Evolutionary conservation across 1,140 invertebrate species (phyloP).

Genomic region (Globodera ellingtonae): DNA sequence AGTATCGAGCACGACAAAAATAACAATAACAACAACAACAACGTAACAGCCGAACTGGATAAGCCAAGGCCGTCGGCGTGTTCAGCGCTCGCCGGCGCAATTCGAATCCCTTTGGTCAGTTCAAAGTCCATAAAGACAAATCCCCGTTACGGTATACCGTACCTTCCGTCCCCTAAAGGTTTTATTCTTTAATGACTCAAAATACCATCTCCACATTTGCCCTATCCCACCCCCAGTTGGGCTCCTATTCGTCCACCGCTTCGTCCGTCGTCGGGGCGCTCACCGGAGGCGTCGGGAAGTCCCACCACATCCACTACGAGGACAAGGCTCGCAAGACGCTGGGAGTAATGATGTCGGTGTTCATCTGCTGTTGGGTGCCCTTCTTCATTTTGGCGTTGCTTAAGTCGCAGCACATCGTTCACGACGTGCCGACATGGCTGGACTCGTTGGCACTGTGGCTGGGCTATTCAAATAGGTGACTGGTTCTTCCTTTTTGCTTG

Average conservation of each 20-base stretch:
- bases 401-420: constrained; percentile 51
- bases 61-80: not conserved
- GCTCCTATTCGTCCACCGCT: not conserved
- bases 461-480: constrained; percentile 68
- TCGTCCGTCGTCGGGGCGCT: not conserved
- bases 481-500: constrained; percentile 1
- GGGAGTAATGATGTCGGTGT: constrained; percentile 93
- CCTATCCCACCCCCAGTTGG: not conserved
- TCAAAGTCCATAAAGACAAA: no score
- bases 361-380: constrained; percentile 90
- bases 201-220: not conserved
- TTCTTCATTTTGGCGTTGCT: constrained; percentile 77
- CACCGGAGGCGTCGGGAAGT: constrained; percentile 16
- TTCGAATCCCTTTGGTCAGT: constrained; percentile 57
- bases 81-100: constrained; percentile 46
- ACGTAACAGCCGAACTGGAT: not conserved
- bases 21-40: not conserved
- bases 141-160: not conserved
- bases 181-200: not conserved
- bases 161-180: not conserved
- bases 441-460: constrained; percentile 67
- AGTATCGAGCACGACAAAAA: not conserved
- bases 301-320: constrained; percentile 45
- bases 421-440: constrained; percentile 66
- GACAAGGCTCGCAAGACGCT: constrained; percentile 76